Evolutionary conservation across 2,888 invertebrate species (phyloP).

Genomic region (Chrysopilus asiliformis): DNA sequence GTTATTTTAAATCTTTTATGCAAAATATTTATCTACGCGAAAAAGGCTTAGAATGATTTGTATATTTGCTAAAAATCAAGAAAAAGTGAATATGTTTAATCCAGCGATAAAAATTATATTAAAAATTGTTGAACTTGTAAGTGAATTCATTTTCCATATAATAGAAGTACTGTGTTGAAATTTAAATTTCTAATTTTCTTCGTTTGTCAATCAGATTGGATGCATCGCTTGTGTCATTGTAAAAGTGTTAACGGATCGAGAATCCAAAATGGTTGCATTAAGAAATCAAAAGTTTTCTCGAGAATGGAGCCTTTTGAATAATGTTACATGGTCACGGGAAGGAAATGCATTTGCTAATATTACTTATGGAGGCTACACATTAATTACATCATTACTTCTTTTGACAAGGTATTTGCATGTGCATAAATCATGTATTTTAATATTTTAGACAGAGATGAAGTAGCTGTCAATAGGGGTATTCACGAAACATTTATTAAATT

Average conservation of each 20-base stretch:
- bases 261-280: slow-evolving; percentile 16
- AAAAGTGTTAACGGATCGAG: slow-evolving; percentile 17
- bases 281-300: slow-evolving; percentile 17
- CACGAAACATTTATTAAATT: no score
- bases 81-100: slow-evolving; percentile 15
- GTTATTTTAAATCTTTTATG: no score
- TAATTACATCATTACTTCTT: slow-evolving; percentile 17
- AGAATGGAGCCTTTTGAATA: slow-evolving; percentile 17
- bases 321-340: slow-evolving; percentile 17
- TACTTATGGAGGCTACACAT: slow-evolving; percentile 19
- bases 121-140: slow-evolving; percentile 17
- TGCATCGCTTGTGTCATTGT: slow-evolving; percentile 18
- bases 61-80: no score
- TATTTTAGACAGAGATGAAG: not conserved
- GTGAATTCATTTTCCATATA: slow-evolving; percentile 7
- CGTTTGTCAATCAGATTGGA: slow-evolving; percentile 13
- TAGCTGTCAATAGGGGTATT: no score
- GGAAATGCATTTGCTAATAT: slow-evolving; percentile 19
- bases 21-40: no score
- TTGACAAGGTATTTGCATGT: slow-evolving; percentile 18
- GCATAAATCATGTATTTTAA: not conserved
- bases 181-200: not conserved
- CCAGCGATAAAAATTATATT: slow-evolving; percentile 13
- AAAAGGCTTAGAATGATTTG: no score
- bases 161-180: not conserved